phyloP scores from a whole-genome alignment of 2,797 vertebrate species.

The Babyrousa celebensis region DNA sequence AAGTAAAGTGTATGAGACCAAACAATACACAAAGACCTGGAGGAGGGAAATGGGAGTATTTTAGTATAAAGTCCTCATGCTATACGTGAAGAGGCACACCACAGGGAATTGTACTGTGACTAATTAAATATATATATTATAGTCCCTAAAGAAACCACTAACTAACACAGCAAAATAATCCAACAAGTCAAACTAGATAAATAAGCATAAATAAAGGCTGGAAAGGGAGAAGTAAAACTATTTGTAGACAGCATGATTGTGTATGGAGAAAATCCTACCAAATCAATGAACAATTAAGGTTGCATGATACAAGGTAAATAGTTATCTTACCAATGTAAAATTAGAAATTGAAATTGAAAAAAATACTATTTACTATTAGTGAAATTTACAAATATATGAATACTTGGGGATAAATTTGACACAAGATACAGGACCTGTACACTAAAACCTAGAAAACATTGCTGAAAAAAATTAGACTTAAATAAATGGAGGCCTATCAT shows the following conservation, averaged over 20 bases:
- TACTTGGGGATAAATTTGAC: conserved; percentile 18
- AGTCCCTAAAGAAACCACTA: background rate
- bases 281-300: background rate
- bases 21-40: background rate
- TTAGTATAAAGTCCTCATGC: background rate
- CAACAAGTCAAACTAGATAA: background rate
- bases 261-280: background rate
- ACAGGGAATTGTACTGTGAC: background rate
- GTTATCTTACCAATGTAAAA: background rate
- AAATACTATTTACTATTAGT: background rate
- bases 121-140: background rate
- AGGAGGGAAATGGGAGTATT: background rate
- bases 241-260: background rate
- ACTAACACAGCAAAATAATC: background rate
- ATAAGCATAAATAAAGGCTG: background rate
- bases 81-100: background rate
- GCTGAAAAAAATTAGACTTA: background rate
- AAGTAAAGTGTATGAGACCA: background rate
- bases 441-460: background rate
- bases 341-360: background rate
- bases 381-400: background rate
- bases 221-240: background rate
- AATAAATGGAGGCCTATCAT: background rate
- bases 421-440: background rate
- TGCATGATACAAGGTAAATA: background rate